phyloP scores from a whole-genome alignment of 2,113 vertebrate genomes.

The Nerophis lumbriciformis region DNA sequence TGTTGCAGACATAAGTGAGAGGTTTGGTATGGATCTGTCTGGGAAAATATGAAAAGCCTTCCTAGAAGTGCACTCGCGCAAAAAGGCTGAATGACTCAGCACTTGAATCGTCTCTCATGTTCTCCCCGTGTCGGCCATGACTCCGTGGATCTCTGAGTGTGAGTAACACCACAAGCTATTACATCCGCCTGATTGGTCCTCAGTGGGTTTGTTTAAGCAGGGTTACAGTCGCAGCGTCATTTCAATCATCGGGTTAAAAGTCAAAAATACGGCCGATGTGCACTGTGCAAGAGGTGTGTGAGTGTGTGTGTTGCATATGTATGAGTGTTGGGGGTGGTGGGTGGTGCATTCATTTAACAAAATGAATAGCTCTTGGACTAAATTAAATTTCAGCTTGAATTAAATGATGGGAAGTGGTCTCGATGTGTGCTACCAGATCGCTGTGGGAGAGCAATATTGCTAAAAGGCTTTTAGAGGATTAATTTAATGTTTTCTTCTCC shows the following conservation, averaged over 20 bases:
- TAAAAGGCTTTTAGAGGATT: slow-evolving; percentile 84
- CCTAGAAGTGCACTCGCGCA: slow-evolving; percentile 38
- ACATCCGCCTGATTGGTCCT: not conserved
- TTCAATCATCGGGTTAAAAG: slow-evolving; percentile 18
- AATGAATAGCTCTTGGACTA: slow-evolving; percentile 77
- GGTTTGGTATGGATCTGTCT: slow-evolving; percentile 36
- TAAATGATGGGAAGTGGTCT: slow-evolving; percentile 72
- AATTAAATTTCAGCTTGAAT: slow-evolving; percentile 77
- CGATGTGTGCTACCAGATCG: slow-evolving; percentile 57
- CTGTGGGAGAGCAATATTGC: slow-evolving; percentile 76
- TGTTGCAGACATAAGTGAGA: slow-evolving; percentile 8
- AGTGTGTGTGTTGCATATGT: slow-evolving; percentile 26
- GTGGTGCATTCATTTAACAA: slow-evolving; percentile 66
- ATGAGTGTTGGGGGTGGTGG: slow-evolving; percentile 41
- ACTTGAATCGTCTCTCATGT: slow-evolving; percentile 14
- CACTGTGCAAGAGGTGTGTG: slow-evolving; percentile 5
- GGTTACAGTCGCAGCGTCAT: slow-evolving; percentile 19
- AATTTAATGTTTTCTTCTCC: slow-evolving; percentile 65
- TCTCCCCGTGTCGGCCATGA: slow-evolving; percentile 5
- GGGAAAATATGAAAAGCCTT: slow-evolving; percentile 17
- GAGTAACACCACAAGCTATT: not conserved
- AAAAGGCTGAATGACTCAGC: slow-evolving; percentile 58
- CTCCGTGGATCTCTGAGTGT: not conserved
- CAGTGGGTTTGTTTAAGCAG: slow-evolving; percentile 1
- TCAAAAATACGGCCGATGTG: slow-evolving; percentile 18